Conservation (phyloP, 2,797 vertebrate genomes). For the Catamblyrhynchus diadema region DNA sequence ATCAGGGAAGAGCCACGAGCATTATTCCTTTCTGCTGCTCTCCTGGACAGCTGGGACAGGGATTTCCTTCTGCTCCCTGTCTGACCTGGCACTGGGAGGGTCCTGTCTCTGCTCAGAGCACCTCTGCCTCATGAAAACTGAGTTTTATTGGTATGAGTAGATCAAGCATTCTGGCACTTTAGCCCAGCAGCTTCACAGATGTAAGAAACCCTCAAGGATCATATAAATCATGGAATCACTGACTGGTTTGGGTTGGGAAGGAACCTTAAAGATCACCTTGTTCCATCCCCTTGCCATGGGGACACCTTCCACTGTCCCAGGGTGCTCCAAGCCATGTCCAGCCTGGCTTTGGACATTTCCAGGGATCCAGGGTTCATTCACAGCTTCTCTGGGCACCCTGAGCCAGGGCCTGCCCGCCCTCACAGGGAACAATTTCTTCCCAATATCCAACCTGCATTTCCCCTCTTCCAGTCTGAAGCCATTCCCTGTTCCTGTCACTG, state of each 20-base stretch:
- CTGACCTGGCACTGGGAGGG: background rate
- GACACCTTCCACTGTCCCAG: rapidly evolving
- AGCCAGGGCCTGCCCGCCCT: background rate
- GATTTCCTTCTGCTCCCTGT: background rate
- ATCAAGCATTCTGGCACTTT: background rate
- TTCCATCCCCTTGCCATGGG: background rate
- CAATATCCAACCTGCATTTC: background rate
- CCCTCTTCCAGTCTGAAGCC: background rate
- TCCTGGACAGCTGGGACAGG: background rate
- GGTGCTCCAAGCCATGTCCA: rapidly evolving
- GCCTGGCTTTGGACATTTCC: rapidly evolving
- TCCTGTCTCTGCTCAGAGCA: background rate
- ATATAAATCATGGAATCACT: background rate
- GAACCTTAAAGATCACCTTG: rapidly evolving
- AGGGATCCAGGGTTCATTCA: background rate
- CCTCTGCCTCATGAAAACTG: background rate
- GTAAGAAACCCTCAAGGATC: background rate
- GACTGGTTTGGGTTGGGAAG: background rate
- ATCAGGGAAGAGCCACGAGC: background rate
- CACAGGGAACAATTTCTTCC: no score
- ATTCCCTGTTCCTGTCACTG: background rate
- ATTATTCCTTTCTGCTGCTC: background rate
- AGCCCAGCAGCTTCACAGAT: background rate
- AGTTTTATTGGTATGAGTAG: background rate
- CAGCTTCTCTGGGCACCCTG: background rate